Evolutionary conservation across 2,888 invertebrate genomes (phyloP).

Genomic region (Andrena flavipes): DNA sequence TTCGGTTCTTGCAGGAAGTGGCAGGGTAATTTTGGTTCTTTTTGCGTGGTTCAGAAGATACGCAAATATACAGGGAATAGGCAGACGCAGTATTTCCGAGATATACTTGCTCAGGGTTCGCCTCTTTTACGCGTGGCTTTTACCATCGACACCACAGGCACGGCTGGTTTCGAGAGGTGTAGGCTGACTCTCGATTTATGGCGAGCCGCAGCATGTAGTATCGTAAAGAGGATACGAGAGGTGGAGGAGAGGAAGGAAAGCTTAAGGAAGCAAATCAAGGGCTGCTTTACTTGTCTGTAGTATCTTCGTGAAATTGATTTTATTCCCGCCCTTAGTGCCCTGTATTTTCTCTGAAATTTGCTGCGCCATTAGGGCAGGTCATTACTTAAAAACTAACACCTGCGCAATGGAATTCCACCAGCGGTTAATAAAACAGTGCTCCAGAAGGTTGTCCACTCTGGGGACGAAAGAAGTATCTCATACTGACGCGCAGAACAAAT

Average conservation of each 20-base stretch:
- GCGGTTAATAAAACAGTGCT: background rate
- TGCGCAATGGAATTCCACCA: background rate
- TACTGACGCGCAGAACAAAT: too few relatives aligned
- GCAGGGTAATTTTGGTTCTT: background rate
- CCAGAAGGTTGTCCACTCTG: background rate
- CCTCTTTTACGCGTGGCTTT: constrained; percentile 10
- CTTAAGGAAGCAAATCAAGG: background rate
- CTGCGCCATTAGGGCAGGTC: background rate
- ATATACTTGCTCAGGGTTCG: constrained; percentile 14
- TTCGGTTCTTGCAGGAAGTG: background rate
- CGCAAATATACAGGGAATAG: background rate
- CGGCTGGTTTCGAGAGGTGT: constrained; percentile 34
- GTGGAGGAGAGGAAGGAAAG: background rate
- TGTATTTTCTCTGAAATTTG: background rate
- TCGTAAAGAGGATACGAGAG: constrained; percentile 9
- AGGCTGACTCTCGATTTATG: constrained; percentile 45
- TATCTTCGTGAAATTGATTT: constrained; percentile 4
- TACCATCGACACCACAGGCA: constrained; percentile 38
- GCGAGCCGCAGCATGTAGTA: constrained; percentile 26
- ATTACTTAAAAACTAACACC: background rate
- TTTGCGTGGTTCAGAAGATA: background rate
- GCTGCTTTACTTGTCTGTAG: background rate
- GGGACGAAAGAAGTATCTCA: background rate
- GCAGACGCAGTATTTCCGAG: constrained; percentile 10
- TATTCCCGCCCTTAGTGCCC: background rate